phyloP scores from a whole-genome alignment of 2,113 vertebrate genomes.

The Nycticebus coucang region DNA sequence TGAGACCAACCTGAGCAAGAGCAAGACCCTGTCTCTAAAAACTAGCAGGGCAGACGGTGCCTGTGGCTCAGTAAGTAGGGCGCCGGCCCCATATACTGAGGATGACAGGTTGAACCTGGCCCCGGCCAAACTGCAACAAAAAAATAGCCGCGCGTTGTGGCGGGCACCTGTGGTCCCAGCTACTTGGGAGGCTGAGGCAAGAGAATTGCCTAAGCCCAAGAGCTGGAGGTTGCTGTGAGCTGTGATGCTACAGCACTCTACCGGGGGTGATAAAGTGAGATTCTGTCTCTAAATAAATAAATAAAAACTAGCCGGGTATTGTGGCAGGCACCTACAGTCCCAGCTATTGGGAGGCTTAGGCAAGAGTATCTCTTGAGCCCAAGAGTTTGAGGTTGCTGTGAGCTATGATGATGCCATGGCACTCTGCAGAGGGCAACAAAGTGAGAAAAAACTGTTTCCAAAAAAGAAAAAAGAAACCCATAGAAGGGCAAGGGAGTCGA shows the following conservation, averaged over 20 bases:
- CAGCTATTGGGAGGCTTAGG: not conserved
- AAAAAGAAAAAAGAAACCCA: not conserved
- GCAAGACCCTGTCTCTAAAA: too few relatives aligned
- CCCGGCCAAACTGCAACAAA: too few relatives aligned
- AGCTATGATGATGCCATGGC: not conserved
- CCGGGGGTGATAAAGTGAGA: not conserved
- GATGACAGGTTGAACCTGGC: too few relatives aligned
- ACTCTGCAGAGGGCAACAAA: not conserved
- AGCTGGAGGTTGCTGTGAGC: not conserved
- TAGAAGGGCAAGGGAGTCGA: not conserved
- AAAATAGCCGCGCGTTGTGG: too few relatives aligned
- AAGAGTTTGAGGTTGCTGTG: not conserved
- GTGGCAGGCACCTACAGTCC: not conserved
- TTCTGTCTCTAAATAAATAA: not conserved
- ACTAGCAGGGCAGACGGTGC: not conserved
- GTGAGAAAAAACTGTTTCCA: not conserved
- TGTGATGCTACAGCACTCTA: too few relatives aligned
- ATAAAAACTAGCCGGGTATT: not conserved
- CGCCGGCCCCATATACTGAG: too few relatives aligned
- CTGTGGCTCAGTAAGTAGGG: too few relatives aligned
- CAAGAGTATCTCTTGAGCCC: not conserved
- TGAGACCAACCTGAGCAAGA: too few relatives aligned
- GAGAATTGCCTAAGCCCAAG: not conserved
- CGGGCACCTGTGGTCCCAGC: not conserved
- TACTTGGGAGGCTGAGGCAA: not conserved